Evolutionary conservation across 2,797 vertebrate species (phyloP), one percentile per base, ranked within the genome.

Genomic region (Moxostoma hubbsi): DNA sequence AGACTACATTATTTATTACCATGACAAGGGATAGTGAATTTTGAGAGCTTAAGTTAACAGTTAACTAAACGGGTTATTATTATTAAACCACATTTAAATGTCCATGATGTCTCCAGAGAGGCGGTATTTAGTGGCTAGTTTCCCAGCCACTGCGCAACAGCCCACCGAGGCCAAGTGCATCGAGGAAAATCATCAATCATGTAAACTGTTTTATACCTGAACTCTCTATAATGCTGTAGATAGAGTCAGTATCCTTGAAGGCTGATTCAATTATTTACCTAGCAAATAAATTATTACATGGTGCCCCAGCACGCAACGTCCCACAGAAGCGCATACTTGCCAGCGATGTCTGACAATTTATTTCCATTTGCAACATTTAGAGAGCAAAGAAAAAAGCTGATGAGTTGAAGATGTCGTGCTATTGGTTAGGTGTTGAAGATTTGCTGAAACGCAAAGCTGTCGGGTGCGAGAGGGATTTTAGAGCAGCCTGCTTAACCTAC

Each of bases 201-300:
- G 66, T 12, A 70, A 10, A 0, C 15, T 13, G 54, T 74, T 77
- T 84, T 86, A 81, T 77, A 87, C 84, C 82, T 84, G 82, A 83
- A 77, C 62, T 74, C 64, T 59, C 75, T 81, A 82, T 76, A 85
- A 87, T 84, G 80, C 78, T 83, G 77, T 80, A 82, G 81, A 86
- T 84, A 75, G 77, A 87, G 45, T 36, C 0, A 10, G 65, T 81
- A 81, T 85, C 90, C 87, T 90, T 87, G 69, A 67, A 87, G 85
- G 82, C 81, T 77, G 74, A 91, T 89, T 91, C 78, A 90, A 91
- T 93, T 90, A 92, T 92, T 91, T 80, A 87, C 87, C 88, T 87
- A 77, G 83, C 85, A 88, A 88, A 90, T 92, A 87, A 92, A 91
- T 90, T 81, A 91, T 89, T 89, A 87, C 88, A 89, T 90, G 90